A percentile compares a stretch with the other conserved stretches of the same genome.
Conservation (phyloP, 2,113 vertebrate species). For the Antennarius striatus region DNA sequence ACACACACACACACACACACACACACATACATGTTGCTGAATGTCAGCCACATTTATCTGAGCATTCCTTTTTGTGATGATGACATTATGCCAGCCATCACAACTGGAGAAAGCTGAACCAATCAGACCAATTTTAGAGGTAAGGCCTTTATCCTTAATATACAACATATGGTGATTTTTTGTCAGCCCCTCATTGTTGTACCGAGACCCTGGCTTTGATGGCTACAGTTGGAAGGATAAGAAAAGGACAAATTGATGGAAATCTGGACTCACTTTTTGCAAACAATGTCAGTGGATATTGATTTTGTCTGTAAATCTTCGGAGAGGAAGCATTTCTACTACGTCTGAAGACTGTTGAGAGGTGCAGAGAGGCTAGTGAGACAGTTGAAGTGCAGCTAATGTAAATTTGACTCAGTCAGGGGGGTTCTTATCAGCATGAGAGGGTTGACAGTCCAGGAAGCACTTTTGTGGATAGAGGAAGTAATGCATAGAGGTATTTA, state of each 20-base stretch:
- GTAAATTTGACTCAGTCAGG: conserved; percentile 55
- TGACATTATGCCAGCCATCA: no score
- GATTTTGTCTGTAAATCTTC: conserved; percentile 80
- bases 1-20: no score
- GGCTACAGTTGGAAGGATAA: conserved; percentile 51
- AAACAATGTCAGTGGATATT: conserved; percentile 71
- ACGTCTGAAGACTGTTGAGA: conserved; percentile 66
- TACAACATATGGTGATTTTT: conserved; percentile 44
- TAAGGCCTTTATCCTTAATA: conserved; percentile 50
- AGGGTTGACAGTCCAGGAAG: conserved; percentile 45
- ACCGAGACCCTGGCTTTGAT: no score
- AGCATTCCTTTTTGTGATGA: no score
- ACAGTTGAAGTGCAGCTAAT: conserved; percentile 58
- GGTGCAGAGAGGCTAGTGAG: conserved; percentile 59
- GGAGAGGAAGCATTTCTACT: conserved; percentile 68
- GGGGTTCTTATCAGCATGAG: conserved; percentile 33
- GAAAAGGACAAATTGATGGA: conserved; percentile 73
- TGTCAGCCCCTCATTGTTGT: no score
- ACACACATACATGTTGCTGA: no score
- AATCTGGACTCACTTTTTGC: conserved; percentile 68
- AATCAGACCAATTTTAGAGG: conserved; percentile 38
- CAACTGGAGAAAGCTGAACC: conserved; percentile 20
- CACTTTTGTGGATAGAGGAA: conserved; percentile 14
- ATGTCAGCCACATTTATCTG: no score
- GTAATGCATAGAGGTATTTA: conserved; percentile 49